These are phyloP conservation scores for Agapornis canus DNA, from an alignment of 2,797 vertebrate species.

Conservation along the genomic window DNA sequence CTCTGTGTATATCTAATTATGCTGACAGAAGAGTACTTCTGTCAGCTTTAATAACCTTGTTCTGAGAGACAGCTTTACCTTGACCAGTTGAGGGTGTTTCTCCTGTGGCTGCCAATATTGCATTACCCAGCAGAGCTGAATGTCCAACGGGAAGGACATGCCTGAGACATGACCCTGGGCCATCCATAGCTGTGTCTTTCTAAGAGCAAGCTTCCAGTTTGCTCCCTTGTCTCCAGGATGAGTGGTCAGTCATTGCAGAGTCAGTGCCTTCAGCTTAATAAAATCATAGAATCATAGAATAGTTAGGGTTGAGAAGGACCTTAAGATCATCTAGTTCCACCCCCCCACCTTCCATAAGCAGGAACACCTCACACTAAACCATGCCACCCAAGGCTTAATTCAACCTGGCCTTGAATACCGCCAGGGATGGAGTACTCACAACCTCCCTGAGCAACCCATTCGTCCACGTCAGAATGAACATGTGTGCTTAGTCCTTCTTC, in stretches of 20 bases:
- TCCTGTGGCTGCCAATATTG: neutral
- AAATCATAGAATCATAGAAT: too few relatives aligned
- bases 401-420: too few relatives aligned
- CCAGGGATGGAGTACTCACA: too few relatives aligned
- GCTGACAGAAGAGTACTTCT: neutral
- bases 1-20: neutral
- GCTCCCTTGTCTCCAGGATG: neutral
- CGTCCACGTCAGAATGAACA: neutral
- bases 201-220: neutral
- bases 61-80: neutral
- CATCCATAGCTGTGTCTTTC: neutral
- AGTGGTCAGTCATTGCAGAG: fast-evolving
- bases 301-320: too few relatives aligned
- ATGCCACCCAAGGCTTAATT: too few relatives aligned
- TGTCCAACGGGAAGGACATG: fast-evolving
- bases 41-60: neutral
- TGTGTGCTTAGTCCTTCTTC: neutral
- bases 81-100: neutral
- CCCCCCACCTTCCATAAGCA: too few relatives aligned
- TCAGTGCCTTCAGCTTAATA: neutral
- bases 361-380: too few relatives aligned
- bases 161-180: neutral
- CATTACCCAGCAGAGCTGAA: neutral
- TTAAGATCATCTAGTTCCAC: too few relatives aligned
- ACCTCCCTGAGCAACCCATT: too few relatives aligned